A percentile compares a stretch with the other conserved stretches of the same genome.
phyloP scores from a whole-genome alignment of 2,113 vertebrate genomes.

The Budorcas taxicolor region DNA sequence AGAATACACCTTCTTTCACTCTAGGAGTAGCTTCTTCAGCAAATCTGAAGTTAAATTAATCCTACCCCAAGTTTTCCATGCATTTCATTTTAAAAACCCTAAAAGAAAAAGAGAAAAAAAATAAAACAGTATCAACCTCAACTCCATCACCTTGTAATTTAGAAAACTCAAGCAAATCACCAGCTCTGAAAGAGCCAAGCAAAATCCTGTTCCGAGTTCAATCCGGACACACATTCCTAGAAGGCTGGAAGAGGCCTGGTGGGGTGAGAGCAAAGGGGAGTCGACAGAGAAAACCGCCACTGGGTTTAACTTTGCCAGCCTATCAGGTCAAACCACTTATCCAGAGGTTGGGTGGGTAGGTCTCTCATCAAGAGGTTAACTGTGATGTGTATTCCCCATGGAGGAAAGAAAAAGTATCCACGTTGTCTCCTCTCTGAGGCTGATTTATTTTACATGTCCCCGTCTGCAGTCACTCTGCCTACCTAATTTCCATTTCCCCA shows the following conservation, averaged over 20 bases:
- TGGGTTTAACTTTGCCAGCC: too few relatives aligned
- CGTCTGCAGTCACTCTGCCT: neutral
- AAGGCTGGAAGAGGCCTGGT: neutral
- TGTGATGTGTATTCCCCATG: rapidly evolving
- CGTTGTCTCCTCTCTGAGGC: neutral
- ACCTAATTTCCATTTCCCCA: neutral
- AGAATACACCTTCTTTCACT: neutral
- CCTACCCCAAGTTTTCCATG: neutral
- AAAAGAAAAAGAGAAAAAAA: neutral
- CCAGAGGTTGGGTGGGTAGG: neutral
- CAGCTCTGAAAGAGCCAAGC: neutral
- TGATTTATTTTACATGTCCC: neutral
- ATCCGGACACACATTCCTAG: neutral
- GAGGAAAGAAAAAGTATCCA: neutral
- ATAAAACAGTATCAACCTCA: neutral
- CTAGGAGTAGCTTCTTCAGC: neutral
- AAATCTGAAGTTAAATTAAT: neutral
- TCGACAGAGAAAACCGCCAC: too few relatives aligned
- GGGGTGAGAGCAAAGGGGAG: neutral
- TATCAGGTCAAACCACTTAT: neutral
- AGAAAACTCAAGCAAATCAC: neutral
- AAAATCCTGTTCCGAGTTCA: neutral
- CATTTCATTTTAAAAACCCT: neutral
- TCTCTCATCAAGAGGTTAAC: neutral
- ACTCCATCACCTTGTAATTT: neutral